Percentiles rank a stretch among this genome's conserved stretches.
Conservation (phyloP, 2,888 invertebrate species). For the Tinea semifulvella region DNA sequence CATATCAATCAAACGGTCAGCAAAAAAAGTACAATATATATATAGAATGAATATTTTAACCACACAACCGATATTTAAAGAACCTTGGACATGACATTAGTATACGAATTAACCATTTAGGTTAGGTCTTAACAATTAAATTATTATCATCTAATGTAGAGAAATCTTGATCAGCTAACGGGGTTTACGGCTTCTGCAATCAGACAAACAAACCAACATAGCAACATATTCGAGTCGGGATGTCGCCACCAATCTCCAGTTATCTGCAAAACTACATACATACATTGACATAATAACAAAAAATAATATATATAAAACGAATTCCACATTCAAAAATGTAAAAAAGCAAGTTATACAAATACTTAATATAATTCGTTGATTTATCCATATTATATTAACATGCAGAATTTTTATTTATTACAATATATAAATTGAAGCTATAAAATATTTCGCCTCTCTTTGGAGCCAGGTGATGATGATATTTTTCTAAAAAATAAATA, state of each 20-base stretch:
- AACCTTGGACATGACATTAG: not conserved
- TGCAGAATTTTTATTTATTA: too few relatives aligned
- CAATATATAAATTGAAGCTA: too few relatives aligned
- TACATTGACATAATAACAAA: slow-evolving; percentile 21
- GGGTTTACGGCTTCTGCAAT: slow-evolving; percentile 44
- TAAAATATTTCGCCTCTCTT: too few relatives aligned
- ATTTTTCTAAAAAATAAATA: too few relatives aligned
- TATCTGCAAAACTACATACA: slow-evolving; percentile 65
- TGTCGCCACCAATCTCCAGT: too few relatives aligned
- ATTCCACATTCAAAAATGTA: too few relatives aligned
- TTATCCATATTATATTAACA: too few relatives aligned
- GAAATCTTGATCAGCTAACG: not conserved
- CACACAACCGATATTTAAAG: not conserved
- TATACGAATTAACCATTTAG: not conserved
- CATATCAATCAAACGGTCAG: too few relatives aligned
- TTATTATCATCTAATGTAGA: not conserved
- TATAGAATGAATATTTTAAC: not conserved
- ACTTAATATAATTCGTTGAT: too few relatives aligned
- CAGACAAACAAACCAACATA: slow-evolving; percentile 61
- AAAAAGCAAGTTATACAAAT: too few relatives aligned
- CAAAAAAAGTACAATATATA: not conserved
- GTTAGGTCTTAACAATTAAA: too few relatives aligned
- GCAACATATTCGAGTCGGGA: slow-evolving; percentile 33
- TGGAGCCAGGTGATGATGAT: too few relatives aligned
- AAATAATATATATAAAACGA: slow-evolving; percentile 7